Conservation (phyloP, 2,113 vertebrate genomes). For the Verasper variegatus region DNA sequence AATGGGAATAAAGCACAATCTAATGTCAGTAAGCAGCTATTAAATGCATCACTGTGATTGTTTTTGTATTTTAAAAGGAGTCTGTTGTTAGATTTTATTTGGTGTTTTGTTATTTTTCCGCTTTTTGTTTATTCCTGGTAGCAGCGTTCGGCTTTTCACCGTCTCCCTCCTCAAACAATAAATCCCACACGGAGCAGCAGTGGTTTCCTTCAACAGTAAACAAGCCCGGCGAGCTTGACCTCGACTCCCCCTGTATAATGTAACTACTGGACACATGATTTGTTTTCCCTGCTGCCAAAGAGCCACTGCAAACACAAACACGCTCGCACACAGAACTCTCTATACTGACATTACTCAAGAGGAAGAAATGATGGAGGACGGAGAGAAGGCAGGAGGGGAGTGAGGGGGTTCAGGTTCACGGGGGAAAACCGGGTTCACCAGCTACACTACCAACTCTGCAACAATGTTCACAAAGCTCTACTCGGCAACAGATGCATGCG, state of each 20-base stretch:
- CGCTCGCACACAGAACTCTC: neutral
- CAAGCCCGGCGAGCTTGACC: slow-evolving; percentile 40
- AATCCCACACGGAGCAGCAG: slow-evolving; percentile 25
- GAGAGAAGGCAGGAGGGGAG: neutral
- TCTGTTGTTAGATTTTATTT: too few species aligned
- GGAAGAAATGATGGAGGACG: neutral
- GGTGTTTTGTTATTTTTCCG: neutral
- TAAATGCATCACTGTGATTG: neutral
- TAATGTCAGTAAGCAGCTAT: too few species aligned
- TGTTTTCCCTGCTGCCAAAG: slow-evolving; percentile 37
- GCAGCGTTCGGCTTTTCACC: neutral
- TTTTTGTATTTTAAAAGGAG: neutral
- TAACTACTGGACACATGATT: slow-evolving; percentile 34
- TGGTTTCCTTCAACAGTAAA: slow-evolving; percentile 20
- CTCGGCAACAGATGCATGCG: too few species aligned
- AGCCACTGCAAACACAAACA: neutral
- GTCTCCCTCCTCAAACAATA: slow-evolving; percentile 9
- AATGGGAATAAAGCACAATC: neutral
- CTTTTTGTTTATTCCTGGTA: neutral
- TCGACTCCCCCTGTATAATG: slow-evolving; percentile 41
- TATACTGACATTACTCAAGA: slow-evolving; percentile 6
- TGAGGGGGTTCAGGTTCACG: neutral
- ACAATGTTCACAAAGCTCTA: too few species aligned
- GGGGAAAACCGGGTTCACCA: too few species aligned
- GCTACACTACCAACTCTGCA: too few species aligned